Conservation (phyloP, 1,140 invertebrate genomes). For the Parapsyche elsis region DNA sequence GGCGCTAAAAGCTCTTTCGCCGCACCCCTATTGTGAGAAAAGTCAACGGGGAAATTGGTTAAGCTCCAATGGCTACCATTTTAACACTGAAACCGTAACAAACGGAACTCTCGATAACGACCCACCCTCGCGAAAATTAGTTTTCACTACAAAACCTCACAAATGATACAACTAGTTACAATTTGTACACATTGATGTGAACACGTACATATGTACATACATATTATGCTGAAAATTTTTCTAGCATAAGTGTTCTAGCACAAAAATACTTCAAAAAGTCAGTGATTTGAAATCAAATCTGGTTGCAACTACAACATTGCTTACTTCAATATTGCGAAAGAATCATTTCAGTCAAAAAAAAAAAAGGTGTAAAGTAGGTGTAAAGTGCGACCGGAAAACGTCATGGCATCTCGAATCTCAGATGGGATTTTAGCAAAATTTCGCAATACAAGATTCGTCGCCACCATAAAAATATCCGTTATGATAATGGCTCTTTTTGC, state of each 20-base stretch:
- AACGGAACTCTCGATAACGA: not conserved
- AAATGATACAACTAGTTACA: not conserved
- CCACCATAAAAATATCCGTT: slow-evolving; percentile 9
- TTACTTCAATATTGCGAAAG: too few species aligned
- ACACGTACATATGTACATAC: too few species aligned
- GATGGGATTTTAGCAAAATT: not conserved
- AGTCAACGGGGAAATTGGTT: not conserved
- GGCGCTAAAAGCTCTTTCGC: not conserved
- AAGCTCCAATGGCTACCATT: not conserved
- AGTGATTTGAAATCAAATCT: too few species aligned
- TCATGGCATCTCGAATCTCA: not conserved
- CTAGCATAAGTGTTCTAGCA: too few species aligned
- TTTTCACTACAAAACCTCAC: not conserved
- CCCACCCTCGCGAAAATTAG: not conserved
- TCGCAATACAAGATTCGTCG: not conserved
- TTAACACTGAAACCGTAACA: not conserved
- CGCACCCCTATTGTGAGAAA: not conserved
- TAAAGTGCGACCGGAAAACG: not conserved
- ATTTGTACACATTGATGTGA: not conserved
- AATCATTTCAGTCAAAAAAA: too few species aligned
- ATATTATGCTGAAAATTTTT: too few species aligned
- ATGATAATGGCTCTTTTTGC: not conserved
- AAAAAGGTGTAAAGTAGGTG: too few species aligned
- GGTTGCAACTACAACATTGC: too few species aligned
- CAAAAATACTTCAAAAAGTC: too few species aligned